Percentiles rank a stretch among this genome's conserved stretches.
Conservation (phyloP, 2,797 vertebrate species). For the Myotis planiceps region DNA sequence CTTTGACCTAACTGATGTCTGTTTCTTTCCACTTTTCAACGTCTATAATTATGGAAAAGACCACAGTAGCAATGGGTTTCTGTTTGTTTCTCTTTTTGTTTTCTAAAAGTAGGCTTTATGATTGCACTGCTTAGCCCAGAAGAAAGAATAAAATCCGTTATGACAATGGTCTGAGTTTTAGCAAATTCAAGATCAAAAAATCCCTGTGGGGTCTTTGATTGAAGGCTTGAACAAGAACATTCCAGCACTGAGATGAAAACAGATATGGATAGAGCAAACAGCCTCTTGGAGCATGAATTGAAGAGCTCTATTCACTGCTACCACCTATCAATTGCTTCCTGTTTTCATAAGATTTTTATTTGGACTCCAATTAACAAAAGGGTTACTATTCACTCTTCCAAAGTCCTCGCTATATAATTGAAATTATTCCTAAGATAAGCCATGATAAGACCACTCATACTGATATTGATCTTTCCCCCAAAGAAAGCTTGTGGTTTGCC, state of each 20-base stretch:
- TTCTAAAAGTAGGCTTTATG: not conserved
- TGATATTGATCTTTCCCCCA: not conserved
- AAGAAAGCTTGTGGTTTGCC: not conserved
- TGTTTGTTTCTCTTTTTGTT: too few relatives aligned
- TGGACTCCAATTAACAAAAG: not conserved
- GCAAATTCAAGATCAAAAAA: not conserved
- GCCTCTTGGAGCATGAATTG: not conserved
- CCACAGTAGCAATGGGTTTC: rapidly evolving
- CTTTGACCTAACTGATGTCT: not conserved
- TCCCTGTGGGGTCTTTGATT: not conserved
- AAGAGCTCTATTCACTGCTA: not conserved
- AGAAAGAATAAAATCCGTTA: not conserved
- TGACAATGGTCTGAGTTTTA: not conserved
- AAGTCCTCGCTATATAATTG: not conserved
- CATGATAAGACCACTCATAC: not conserved
- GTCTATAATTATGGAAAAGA: not conserved
- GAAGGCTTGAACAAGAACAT: not conserved
- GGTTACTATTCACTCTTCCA: not conserved
- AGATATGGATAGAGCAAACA: not conserved
- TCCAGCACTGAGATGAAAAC: not conserved
- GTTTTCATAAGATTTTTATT: not conserved
- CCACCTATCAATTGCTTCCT: not conserved
- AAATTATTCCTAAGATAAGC: not conserved
- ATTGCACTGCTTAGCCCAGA: not conserved
- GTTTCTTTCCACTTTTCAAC: not conserved